phyloP scores from a whole-genome alignment of 2,113 vertebrate species.

The Cottus gobio region DNA sequence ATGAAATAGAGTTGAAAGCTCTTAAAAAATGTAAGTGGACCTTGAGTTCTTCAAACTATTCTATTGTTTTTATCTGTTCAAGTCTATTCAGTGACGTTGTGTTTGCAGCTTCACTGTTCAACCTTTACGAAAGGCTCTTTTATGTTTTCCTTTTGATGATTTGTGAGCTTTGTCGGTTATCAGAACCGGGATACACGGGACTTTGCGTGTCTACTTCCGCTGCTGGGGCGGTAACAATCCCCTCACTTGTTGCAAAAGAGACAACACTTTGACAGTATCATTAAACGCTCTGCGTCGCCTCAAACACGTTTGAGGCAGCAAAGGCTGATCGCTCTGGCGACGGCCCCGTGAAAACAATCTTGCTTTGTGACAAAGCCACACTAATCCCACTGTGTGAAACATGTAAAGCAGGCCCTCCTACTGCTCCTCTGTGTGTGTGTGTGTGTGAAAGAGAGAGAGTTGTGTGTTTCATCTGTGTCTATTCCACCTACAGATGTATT shows the following conservation, averaged over 20 bases:
- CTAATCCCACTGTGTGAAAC: slow-evolving; percentile 81
- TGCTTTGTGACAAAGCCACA: slow-evolving; percentile 80
- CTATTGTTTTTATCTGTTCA: neutral
- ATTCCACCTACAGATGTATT: slow-evolving; percentile 70
- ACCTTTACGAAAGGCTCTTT: neutral
- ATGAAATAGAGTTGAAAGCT: neutral
- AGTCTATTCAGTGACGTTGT: neutral
- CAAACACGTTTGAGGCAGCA: slow-evolving; percentile 8
- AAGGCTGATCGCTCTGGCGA: slow-evolving; percentile 57
- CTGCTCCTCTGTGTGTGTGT: slow-evolving; percentile 49
- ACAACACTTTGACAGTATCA: slow-evolving; percentile 32
- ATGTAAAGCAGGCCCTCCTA: slow-evolving; percentile 81
- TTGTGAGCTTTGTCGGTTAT: slow-evolving; percentile 15
- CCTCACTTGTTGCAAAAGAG: slow-evolving; percentile 16
- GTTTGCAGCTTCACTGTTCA: neutral
- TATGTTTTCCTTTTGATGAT: slow-evolving; percentile 21
- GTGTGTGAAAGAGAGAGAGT: slow-evolving; percentile 28
- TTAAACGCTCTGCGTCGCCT: slow-evolving; percentile 17
- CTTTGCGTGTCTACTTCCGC: neutral
- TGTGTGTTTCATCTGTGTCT: slow-evolving; percentile 62
- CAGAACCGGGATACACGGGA: neutral
- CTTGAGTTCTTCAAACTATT: neutral
- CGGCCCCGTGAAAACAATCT: slow-evolving; percentile 77
- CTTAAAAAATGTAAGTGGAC: neutral
- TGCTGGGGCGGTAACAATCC: slow-evolving; percentile 14